phyloP scores from a whole-genome alignment of 2,113 vertebrate genomes.

The Myiozetetes cayanensis region DNA sequence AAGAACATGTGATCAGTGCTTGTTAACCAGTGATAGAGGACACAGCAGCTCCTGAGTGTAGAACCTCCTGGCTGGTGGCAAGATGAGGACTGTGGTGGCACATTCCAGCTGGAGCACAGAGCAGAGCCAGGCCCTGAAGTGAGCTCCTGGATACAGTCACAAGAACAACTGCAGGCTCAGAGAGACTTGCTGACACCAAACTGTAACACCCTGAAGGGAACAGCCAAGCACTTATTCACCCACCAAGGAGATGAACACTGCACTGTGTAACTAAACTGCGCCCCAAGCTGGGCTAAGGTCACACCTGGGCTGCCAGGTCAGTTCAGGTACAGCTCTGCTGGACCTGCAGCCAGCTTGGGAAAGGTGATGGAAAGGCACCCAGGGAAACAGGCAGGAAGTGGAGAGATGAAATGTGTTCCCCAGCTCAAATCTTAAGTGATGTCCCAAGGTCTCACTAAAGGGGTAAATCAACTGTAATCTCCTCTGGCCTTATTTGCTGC shows the following conservation, averaged over 20 bases:
- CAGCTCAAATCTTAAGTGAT: not conserved
- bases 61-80: not conserved
- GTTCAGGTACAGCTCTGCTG: not conserved
- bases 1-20: not conserved
- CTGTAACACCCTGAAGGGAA: not conserved
- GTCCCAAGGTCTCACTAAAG: not conserved
- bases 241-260: not conserved
- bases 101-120: not conserved
- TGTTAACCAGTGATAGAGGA: not conserved
- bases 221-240: not conserved
- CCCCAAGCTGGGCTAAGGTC: not conserved
- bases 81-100: not conserved
- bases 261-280: not conserved
- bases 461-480: not conserved
- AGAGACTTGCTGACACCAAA: not conserved
- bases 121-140: not conserved
- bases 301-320: not conserved
- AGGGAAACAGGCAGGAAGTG: not conserved
- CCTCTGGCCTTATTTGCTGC: not conserved
- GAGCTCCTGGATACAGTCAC: not conserved
- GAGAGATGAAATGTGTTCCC: fast-evolving
- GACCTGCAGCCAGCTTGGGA: not conserved
- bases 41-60: not conserved
- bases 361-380: not conserved
- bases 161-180: not conserved